Conservation (phyloP, 2,888 invertebrate genomes). For the Rhorus exstirpatorius region DNA sequence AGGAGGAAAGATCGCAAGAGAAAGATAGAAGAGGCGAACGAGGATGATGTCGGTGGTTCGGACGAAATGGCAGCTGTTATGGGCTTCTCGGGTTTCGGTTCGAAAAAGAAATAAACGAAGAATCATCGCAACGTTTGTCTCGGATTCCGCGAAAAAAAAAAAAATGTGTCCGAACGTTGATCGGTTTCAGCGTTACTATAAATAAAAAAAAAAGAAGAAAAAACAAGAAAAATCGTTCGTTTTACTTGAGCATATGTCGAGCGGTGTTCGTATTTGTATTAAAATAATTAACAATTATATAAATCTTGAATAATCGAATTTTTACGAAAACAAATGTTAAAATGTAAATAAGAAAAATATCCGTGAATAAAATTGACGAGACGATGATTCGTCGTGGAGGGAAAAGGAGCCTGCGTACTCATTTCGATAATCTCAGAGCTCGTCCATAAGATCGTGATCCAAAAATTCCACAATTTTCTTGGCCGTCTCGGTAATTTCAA, state of each 20-base stretch:
- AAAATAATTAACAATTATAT: neutral
- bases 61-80: constrained; percentile 94
- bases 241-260: too few species aligned
- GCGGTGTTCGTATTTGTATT: neutral
- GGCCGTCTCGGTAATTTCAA: constrained; percentile 12
- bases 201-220: too few species aligned
- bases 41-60: constrained; percentile 86
- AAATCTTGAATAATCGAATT: neutral
- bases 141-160: too few species aligned
- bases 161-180: constrained; percentile 1
- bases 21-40: constrained; percentile 90
- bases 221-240: too few species aligned
- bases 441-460: constrained; percentile 4
- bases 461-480: constrained; percentile 28
- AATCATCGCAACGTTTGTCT: too few species aligned
- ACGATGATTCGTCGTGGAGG: neutral
- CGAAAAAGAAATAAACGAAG: constrained; percentile 90
- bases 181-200: constrained; percentile 2
- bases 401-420: neutral
- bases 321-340: constrained; percentile 1
- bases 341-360: constrained; percentile 36
- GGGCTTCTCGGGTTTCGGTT: constrained; percentile 98
- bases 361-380: neutral
- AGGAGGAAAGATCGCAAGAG: constrained; percentile 95
- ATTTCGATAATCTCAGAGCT: too few species aligned